Conservation (phyloP, 2,797 vertebrate genomes). For the Myotis daubentonii region DNA sequence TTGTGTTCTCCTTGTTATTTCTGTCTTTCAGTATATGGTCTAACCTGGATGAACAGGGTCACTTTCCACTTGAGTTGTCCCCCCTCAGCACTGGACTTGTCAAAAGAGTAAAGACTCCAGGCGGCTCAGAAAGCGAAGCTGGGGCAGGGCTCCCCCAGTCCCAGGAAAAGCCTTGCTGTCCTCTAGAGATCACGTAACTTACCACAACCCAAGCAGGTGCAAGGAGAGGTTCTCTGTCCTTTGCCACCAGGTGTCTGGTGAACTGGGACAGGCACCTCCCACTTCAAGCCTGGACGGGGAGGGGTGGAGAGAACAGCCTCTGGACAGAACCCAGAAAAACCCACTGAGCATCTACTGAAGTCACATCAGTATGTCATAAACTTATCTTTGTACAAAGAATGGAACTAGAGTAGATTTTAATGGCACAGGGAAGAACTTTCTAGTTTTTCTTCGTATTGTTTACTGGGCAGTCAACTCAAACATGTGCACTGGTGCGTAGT, state of each 20-base stretch:
- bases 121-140: not conserved
- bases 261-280: not conserved
- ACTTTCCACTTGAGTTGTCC: no score
- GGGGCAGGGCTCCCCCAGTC: not conserved
- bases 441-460: not conserved
- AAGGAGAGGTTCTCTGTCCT: not conserved
- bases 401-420: not conserved
- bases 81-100: not conserved
- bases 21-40: not conserved
- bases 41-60: not conserved
- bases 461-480: not conserved
- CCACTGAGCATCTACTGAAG: not conserved
- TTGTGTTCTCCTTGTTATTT: not conserved
- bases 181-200: not conserved
- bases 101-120: not conserved
- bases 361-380: not conserved
- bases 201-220: not conserved
- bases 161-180: not conserved
- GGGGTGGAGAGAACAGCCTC: not conserved
- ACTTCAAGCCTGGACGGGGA: not conserved
- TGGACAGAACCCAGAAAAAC: not conserved
- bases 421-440: not conserved
- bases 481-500: not conserved
- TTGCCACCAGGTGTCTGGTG: not conserved
- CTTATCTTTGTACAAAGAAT: not conserved